Conservation (phyloP, 2,888 invertebrate species). For the Sycophila texana region DNA sequence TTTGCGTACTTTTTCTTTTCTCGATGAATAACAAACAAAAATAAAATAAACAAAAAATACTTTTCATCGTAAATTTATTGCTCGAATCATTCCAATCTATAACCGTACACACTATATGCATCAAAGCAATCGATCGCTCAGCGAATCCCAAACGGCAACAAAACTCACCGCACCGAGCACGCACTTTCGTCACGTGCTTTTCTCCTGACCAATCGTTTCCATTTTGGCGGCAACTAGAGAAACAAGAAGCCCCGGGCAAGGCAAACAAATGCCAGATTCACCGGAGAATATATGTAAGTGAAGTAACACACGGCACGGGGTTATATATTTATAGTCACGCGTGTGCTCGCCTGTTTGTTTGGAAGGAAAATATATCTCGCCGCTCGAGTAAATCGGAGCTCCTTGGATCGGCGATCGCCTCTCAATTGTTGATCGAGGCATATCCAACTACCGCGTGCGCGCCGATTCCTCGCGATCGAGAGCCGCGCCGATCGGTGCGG, state of each 20-base stretch:
- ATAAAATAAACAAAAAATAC: too few relatives aligned
- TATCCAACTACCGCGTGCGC: background rate
- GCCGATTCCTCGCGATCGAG: slow-evolving; percentile 18
- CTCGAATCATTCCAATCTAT: too few relatives aligned
- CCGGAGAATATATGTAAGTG: background rate
- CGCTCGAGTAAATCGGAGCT: background rate
- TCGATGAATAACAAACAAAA: too few relatives aligned
- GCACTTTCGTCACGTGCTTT: too few relatives aligned
- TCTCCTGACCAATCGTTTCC: too few relatives aligned
- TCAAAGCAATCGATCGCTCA: too few relatives aligned
- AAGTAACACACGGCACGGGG: background rate
- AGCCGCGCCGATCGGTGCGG: background rate
- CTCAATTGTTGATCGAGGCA: slow-evolving; percentile 2
- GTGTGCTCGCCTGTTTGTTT: background rate
- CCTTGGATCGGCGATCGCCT: slow-evolving; percentile 14
- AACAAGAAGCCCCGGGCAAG: background rate
- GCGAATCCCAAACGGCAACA: too few relatives aligned
- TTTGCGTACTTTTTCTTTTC: too few relatives aligned
- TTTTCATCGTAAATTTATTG: too few relatives aligned
- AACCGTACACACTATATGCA: too few relatives aligned
- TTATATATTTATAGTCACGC: background rate
- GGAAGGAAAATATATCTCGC: background rate
- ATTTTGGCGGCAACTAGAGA: too few relatives aligned
- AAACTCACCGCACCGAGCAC: too few relatives aligned
- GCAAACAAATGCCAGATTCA: background rate